phyloP scores from a whole-genome alignment of 92 coral and sea anemone species.

The Heteractis magnifica region DNA sequence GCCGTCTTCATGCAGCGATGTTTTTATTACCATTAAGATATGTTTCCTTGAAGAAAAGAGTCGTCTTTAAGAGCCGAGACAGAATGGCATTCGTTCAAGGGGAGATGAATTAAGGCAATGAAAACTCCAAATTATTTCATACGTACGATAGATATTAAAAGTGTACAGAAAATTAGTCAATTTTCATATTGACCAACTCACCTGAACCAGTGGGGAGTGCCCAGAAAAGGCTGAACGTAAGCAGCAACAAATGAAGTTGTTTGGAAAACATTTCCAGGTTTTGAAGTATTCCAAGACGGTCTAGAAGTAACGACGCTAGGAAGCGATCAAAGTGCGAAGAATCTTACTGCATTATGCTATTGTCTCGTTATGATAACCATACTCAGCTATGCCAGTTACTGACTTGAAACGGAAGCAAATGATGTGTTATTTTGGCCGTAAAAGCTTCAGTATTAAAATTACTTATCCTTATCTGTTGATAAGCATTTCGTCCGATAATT shows the following conservation, averaged over 20 bases:
- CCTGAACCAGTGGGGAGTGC: neutral
- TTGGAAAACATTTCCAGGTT: neutral
- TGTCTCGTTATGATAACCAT: constrained; percentile 13
- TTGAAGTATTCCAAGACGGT: neutral
- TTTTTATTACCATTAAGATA: neutral
- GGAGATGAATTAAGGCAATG: neutral
- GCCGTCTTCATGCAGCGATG: neutral
- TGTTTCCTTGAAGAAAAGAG: neutral
- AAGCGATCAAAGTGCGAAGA: constrained; percentile 15
- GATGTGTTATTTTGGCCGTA: constrained; percentile 6
- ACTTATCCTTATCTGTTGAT: constrained; percentile 8
- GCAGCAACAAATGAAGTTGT: neutral
- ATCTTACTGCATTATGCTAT: neutral
- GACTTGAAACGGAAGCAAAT: constrained; percentile 17
- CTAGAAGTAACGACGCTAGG: neutral
- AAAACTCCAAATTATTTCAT: neutral
- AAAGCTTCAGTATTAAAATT: constrained; percentile 21
- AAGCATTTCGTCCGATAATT: constrained; percentile 1
- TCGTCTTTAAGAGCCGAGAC: neutral
- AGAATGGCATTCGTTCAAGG: constrained; percentile 1
- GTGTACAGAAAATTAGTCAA: neutral
- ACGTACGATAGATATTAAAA: neutral
- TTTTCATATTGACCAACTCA: neutral
- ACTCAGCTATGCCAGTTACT: constrained; percentile 11
- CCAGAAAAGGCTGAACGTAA: neutral